These are phyloP conservation scores for Hydropotes inermis DNA, from an alignment of 2,113 vertebrate genomes.

Conservation along the genomic window DNA sequence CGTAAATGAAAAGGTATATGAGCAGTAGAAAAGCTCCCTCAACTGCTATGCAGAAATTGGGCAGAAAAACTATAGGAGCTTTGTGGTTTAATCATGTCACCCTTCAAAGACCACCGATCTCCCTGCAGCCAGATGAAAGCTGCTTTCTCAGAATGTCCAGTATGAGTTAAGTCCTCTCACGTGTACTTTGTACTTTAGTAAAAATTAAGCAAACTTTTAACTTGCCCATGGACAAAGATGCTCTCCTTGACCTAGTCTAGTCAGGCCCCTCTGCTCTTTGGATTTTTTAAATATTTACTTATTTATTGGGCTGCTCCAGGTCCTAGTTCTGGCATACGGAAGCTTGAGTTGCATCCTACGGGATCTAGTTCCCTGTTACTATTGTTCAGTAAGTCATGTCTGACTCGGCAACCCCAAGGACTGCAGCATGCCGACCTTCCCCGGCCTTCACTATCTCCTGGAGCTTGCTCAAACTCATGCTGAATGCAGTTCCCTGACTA, in stretches of 20 bases:
- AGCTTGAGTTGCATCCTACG: neutral
- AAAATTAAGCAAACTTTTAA: neutral
- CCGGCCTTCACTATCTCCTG: neutral
- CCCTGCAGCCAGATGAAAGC: neutral
- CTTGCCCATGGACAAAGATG: neutral
- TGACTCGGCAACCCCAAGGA: neutral
- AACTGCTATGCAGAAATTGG: accelerated
- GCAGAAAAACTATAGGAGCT: too few relatives aligned
- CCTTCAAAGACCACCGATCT: neutral
- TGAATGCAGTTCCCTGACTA: neutral
- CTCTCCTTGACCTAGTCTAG: neutral
- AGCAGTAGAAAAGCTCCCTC: accelerated
- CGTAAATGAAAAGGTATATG: accelerated
- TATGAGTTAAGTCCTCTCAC: neutral
- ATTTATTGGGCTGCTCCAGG: neutral
- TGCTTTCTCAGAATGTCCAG: neutral
- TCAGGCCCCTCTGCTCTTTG: neutral
- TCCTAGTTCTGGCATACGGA: neutral
- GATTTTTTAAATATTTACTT: neutral
- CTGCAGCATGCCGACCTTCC: neutral
- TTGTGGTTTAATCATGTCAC: accelerated
- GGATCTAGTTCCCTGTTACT: neutral
- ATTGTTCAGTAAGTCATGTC: neutral
- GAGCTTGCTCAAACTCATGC: neutral
- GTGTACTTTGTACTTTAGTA: neutral